phyloP scores from a whole-genome alignment of 1,140 invertebrate genomes.

The Manduca sexta region DNA sequence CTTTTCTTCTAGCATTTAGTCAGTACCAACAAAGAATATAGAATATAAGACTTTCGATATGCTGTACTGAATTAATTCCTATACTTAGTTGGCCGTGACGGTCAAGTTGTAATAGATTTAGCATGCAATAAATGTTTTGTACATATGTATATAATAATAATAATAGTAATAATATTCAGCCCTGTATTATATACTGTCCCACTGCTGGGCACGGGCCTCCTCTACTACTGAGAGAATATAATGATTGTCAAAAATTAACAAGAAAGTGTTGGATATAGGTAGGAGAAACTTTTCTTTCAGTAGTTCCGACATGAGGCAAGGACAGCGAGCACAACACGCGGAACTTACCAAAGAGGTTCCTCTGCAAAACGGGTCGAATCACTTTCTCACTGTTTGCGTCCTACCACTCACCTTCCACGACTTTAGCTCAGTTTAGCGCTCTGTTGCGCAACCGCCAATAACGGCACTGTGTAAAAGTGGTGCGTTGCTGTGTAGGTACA shows the following conservation, averaged over 20 bases:
- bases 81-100: no score
- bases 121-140: no score
- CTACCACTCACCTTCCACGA: constrained; percentile 18
- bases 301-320: background rate
- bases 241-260: constrained; percentile 11
- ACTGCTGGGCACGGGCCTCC: no score
- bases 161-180: no score
- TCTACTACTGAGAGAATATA: no score
- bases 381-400: constrained; percentile 24
- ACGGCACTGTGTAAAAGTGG: constrained; percentile 1
- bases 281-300: constrained; percentile 10
- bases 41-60: no score
- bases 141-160: no score
- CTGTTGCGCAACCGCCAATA: constrained; percentile 21
- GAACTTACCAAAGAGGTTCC: constrained; percentile 23
- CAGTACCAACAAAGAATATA: no score
- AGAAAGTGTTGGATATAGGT: constrained; percentile 15
- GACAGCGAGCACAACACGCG: background rate
- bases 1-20: no score
- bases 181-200: no score
- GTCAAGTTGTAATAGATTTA: no score
- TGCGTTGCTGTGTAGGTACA: background rate
- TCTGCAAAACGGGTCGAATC: constrained; percentile 23
- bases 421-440: constrained; percentile 15
- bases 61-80: no score